These are phyloP conservation scores for Ditylenchus dipsaci DNA, from an alignment of 1,140 invertebrate genomes.

Conservation along the genomic window DNA sequence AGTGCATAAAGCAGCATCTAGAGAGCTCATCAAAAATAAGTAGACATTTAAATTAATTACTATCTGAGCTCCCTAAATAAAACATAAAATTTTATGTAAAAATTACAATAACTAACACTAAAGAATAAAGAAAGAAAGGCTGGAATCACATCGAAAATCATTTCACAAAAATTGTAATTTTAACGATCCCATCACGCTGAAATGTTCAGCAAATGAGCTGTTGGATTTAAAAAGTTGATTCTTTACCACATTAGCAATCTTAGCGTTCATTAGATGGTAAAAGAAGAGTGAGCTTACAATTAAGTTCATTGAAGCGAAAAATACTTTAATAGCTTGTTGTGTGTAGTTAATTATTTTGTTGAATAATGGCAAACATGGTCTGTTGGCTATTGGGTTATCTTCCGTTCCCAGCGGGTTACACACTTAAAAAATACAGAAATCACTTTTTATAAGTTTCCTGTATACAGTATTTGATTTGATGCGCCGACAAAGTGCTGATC, in stretches of 20 bases:
- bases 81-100: neutral
- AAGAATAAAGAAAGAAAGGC: neutral
- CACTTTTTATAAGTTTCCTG: neutral
- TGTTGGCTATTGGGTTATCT: neutral
- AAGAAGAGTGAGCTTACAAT: neutral
- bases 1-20: neutral
- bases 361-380: neutral
- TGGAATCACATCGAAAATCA: neutral
- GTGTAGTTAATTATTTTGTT: neutral
- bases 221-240: neutral
- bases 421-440: neutral
- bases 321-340: neutral
- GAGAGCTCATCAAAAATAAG: neutral
- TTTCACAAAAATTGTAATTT: neutral
- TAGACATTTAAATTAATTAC: neutral
- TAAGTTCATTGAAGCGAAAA: neutral
- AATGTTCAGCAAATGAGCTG: neutral
- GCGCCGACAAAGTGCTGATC: too few relatives aligned
- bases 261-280: neutral
- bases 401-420: neutral
- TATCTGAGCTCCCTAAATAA: neutral
- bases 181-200: neutral
- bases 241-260: neutral
- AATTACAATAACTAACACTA: neutral
- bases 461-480: too few relatives aligned